Evolutionary conservation across 64 coral and sea anemone genomes (phyloP), one percentile per base, ranked within the genome.

Genomic region (Porites lutea): DNA sequence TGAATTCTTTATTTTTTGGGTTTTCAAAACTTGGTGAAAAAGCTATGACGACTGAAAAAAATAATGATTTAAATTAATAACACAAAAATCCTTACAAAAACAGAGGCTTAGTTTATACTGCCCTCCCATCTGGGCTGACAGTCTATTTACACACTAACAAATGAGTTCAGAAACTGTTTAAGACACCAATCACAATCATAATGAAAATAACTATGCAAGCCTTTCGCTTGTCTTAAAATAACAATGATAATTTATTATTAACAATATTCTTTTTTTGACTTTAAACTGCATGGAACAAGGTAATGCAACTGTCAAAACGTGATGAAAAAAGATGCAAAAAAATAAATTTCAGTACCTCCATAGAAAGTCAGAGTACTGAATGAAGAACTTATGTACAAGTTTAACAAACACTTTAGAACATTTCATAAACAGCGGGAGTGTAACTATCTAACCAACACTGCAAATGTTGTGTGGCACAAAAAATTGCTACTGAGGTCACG

Each of bases 111-210:
- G 5, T 52, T 76, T 76, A 76, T 51, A 76, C 73, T 76, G 73
- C 15, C 27, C 45, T 76, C 48, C 47, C 4, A 50, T 76, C 19
- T 7, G 19, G 45, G 75, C 57, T 4, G 22, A 55, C 75, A 78
- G 75, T 78, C 23, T 57, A 78, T 57, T 58, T 78, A 78, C 75
- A 78, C 21, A 10, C 48, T 50, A 76, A 50, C 45, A 78, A 78
- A 55, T 21, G 21, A 18, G 9, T 57, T 13, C 4, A 13, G 19
- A 78, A 22, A 55, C 7, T 78, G 75, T 55, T 55, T 55, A 78
- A 78, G 22, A 23, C 19, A 21, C 54, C 11, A 8, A 16, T 51
- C 11, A 51, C 12, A 65, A 65, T 65, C 18, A 65, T 65, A 16
- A 65, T 19, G 18, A 65, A 65, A 65, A 65, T 65, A 19, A 65